A percentile compares a stretch with the other conserved stretches of the same genome.
These are phyloP conservation scores for Drosophila diplacantha DNA, from an alignment of 2,888 invertebrate genomes.

Conservation along the genomic window DNA sequence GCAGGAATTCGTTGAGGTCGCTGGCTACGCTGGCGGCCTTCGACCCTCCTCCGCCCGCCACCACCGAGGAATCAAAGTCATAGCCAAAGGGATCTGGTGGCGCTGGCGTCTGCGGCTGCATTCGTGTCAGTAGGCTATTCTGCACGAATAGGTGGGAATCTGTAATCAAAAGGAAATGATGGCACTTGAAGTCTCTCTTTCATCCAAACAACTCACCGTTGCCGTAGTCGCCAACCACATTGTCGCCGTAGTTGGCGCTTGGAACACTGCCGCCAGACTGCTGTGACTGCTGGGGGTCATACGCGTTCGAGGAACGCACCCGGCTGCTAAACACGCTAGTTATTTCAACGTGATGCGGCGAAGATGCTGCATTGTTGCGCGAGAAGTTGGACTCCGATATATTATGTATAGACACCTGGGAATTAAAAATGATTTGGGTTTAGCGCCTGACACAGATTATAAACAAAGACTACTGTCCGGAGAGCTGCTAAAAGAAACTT, in stretches of 20 bases:
- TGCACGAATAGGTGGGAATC: constrained; percentile 86
- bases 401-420: constrained; percentile 77
- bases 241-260: constrained; percentile 67
- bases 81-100: constrained; percentile 92
- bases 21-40: constrained; percentile 80
- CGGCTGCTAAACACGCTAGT: constrained; percentile 75
- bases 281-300: constrained; percentile 60
- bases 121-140: constrained; percentile 83
- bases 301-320: constrained; percentile 63
- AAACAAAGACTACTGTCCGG: neutral
- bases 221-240: constrained; percentile 65
- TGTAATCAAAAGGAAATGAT: constrained; percentile 15
- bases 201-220: constrained; percentile 50
- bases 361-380: constrained; percentile 73
- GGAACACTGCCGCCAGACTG: constrained; percentile 22
- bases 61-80: constrained; percentile 82
- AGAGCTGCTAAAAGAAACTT: neutral
- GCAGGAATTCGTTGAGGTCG: constrained; percentile 87
- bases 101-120: constrained; percentile 80
- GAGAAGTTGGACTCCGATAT: constrained; percentile 77
- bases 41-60: constrained; percentile 32
- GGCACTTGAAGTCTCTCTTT: neutral
- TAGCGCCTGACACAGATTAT: neutral
- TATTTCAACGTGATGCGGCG: constrained; percentile 77
- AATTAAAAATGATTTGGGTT: neutral